These are phyloP conservation scores for Hypothenemus hampei DNA, from an alignment of 1,140 invertebrate genomes.

Conservation along the genomic window DNA sequence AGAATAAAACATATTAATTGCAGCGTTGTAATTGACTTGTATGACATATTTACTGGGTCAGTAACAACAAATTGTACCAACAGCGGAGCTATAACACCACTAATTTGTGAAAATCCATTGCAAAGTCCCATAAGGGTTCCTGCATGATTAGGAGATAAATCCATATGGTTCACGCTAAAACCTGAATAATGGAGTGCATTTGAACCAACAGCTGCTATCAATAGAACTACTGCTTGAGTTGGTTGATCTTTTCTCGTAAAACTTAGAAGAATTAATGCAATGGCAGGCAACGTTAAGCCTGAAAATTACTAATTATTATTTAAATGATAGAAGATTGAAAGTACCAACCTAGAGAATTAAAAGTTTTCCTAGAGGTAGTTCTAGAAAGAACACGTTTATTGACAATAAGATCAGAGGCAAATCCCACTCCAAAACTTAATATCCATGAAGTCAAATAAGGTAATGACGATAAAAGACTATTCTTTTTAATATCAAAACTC, in stretches of 20 bases:
- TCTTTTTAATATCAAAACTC: constrained; percentile 64
- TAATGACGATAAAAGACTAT: constrained; percentile 63
- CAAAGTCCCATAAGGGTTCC: constrained; percentile 70
- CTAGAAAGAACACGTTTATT: constrained; percentile 47
- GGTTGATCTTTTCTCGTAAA: constrained; percentile 50
- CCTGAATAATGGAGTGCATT: constrained; percentile 72
- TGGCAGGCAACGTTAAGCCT: constrained; percentile 55
- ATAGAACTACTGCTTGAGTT: constrained; percentile 54
- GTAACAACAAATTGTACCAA: constrained; percentile 59
- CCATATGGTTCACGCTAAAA: constrained; percentile 61
- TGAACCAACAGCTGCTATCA: constrained; percentile 65
- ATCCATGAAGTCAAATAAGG: constrained; percentile 74
- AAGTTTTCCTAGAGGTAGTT: constrained; percentile 56
- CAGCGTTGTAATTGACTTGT: neutral
- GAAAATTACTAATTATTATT: constrained; percentile 5
- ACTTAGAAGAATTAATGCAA: constrained; percentile 56
- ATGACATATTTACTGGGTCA: constrained; percentile 50
- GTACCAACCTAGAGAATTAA: constrained; percentile 57
- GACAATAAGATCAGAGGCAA: constrained; percentile 57
- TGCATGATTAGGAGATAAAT: constrained; percentile 66
- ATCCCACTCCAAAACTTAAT: constrained; percentile 60
- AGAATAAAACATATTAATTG: neutral
- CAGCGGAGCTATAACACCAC: constrained; percentile 65
- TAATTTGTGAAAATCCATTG: constrained; percentile 65
- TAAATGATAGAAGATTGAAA: neutral